phyloP scores from a whole-genome alignment of 2,888 invertebrate genomes.

The Ctena decussata region DNA sequence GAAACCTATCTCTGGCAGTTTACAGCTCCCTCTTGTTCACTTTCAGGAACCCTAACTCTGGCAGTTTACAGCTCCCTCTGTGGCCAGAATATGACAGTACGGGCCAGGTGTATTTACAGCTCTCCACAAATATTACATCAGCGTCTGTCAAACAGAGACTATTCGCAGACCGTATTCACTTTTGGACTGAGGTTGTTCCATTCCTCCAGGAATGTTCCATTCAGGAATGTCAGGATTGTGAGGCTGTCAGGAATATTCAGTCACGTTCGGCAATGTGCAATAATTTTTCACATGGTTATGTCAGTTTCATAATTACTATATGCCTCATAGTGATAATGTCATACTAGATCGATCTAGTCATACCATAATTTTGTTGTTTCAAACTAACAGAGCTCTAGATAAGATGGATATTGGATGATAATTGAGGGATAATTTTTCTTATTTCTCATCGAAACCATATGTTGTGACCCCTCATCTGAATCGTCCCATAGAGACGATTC shows the following conservation, averaged over 20 bases:
- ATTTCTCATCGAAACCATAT: too few relatives aligned
- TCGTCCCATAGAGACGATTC: too few relatives aligned
- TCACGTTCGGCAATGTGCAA: background rate
- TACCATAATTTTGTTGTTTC: too few relatives aligned
- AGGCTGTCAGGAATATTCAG: too few relatives aligned
- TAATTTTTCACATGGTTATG: background rate
- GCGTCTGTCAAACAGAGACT: slow-evolving; percentile 29
- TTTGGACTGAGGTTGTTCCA: slow-evolving; percentile 48
- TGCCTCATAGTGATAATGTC: too few relatives aligned
- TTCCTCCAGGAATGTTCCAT: slow-evolving; percentile 3
- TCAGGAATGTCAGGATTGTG: background rate
- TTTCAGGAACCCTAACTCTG: slow-evolving; percentile 46
- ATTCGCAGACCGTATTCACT: slow-evolving; percentile 21
- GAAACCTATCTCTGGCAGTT: slow-evolving; percentile 24
- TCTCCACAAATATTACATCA: slow-evolving; percentile 46
- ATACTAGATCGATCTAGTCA: too few relatives aligned
- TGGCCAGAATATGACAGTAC: slow-evolving; percentile 39
- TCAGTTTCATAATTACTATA: background rate
- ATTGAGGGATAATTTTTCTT: too few relatives aligned
- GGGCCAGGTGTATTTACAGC: slow-evolving; percentile 26
- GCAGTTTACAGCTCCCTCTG: background rate
- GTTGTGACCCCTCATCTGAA: too few relatives aligned
- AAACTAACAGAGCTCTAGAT: too few relatives aligned
- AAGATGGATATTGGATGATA: too few relatives aligned
- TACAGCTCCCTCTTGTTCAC: background rate